Evolutionary conservation across 92 coral and sea anemone species (phyloP), one percentile per base, ranked within the genome.

Genomic region (Palythoa caribaeorum): DNA sequence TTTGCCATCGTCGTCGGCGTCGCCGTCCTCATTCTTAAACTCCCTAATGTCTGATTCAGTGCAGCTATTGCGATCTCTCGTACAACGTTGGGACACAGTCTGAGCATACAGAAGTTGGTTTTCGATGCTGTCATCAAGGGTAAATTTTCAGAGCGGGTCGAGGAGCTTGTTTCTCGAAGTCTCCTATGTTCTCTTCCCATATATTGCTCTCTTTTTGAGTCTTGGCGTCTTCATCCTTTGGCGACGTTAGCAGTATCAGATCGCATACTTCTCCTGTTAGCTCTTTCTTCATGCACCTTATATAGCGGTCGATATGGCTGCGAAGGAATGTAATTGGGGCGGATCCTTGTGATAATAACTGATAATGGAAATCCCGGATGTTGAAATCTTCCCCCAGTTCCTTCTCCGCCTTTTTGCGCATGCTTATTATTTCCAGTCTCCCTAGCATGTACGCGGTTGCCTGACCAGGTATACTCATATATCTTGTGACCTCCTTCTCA

Each of bases 381-480:
- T 72, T 83, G 71, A 97, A 95, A 16, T 72, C 76, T 8, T 91
- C 70, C 20, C 97, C 96, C 85, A 97, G 88, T 36, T 84, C 90
- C 74, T 57, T 88, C 92, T 95, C 89, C 48, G 96, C 94, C 73
- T 92, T 91, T 38, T 83, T 89, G 47, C 99, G 96, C 92, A 97
- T 90, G 76, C 80, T 87, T 54, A 97, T 87, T 63, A 97, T 89
- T 28, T 92, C 95, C 86, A 97, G 94, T 89, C 96, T 94, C 63
- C 99, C 99, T 55, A 97, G 83, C 99, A 97, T 97, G 87, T 97
- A 97, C 39, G 98, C 98, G 7, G 98, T 97, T 0, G 99, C 99
- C 65, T 97, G 99, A 36, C 99, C 99, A 2, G 98, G 98, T 48
- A 83, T 89, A 91, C 98, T 95, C 93, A 95, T 98, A 96, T 97